Evolutionary conservation across 2,113 vertebrate genomes (phyloP).

Genomic region (Grallaria varia): DNA sequence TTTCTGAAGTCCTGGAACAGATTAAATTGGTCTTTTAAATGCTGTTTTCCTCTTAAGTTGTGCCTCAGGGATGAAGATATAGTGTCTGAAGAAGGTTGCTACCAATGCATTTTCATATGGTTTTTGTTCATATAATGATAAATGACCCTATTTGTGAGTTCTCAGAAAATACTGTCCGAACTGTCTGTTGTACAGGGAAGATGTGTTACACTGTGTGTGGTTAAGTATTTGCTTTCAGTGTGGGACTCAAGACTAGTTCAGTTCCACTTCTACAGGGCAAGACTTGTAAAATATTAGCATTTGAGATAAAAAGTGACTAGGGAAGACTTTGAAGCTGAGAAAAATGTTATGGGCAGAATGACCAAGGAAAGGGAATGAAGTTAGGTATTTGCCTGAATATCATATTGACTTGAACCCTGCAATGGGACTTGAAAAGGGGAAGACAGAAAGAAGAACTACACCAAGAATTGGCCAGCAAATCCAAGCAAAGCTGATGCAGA

Average conservation of each 20-base stretch:
- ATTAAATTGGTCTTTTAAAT: conserved; percentile 3
- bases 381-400: background rate
- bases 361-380: background rate
- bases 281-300: background rate
- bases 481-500: background rate
- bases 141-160: background rate
- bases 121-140: background rate
- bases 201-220: background rate
- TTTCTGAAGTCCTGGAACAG: background rate
- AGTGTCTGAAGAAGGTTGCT: background rate
- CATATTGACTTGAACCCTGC: background rate
- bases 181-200: background rate
- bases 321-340: background rate
- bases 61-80: background rate
- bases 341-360: background rate
- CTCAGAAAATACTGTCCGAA: background rate
- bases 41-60: background rate
- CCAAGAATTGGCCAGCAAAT: background rate
- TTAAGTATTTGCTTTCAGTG: background rate
- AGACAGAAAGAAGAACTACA: background rate
- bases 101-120: background rate
- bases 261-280: background rate
- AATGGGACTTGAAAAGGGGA: background rate
- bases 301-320: background rate
- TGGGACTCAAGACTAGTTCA: background rate